phyloP scores from a whole-genome alignment of 2,888 invertebrate species.

The Agrilus biguttatus region DNA sequence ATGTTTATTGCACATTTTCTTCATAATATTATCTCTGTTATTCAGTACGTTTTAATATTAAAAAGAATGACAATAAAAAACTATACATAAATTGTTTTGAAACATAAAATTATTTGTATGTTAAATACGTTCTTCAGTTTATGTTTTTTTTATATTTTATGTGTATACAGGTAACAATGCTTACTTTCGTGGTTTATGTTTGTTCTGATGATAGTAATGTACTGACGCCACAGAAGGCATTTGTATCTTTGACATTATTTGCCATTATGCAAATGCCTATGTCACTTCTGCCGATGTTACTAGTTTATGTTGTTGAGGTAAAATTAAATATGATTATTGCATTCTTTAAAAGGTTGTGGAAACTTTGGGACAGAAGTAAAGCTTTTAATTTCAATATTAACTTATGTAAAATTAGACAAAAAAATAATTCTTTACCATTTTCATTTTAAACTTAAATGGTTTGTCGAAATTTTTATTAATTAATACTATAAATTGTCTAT shows the following conservation, averaged over 20 bases:
- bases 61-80: no score
- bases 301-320: slow-evolving; percentile 66
- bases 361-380: neutral
- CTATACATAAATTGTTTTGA: no score
- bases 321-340: neutral
- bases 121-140: no score
- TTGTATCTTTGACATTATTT: slow-evolving; percentile 79
- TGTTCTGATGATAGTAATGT: slow-evolving; percentile 51
- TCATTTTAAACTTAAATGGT: no score
- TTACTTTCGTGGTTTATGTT: slow-evolving; percentile 74
- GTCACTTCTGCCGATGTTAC: slow-evolving; percentile 62
- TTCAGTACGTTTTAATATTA: no score
- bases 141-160: neutral
- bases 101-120: no score
- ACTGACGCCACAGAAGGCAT: slow-evolving; percentile 67
- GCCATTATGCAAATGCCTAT: slow-evolving; percentile 77
- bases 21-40: no score
- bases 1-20: no score
- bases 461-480: no score
- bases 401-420: no score
- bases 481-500: no score
- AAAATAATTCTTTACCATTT: no score
- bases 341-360: neutral
- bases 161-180: slow-evolving; percentile 55
- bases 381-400: neutral